Base-by-base conservation (phyloP, 2,797 vertebrate genomes). In the Mus caroli region DNA sequence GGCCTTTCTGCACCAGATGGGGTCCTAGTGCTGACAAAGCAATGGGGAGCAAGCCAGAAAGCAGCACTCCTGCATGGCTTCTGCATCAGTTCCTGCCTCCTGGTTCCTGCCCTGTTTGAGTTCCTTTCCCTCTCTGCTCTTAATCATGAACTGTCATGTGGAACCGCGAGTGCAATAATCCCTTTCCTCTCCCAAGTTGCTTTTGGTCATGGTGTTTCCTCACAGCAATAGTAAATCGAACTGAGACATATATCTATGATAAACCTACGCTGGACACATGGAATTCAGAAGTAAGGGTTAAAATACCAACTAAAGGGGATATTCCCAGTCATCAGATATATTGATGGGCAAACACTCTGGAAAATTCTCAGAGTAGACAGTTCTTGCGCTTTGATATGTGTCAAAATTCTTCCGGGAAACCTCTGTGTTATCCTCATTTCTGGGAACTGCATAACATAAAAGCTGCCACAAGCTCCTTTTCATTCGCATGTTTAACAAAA, bases 341-440 rank as follows among this genome's bases (percentile, higher is more conserved):
- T 78, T 94, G 91, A 84, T 96, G 71, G 94, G 67, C 11, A 71
- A 78, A 90, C 75, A 54, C 15, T 50, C 8, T 79, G 24, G 4
- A 71, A 50, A 92, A 73, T 87, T 95, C 88, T 94, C 71, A 84
- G 22, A 17, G 3, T 46, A 14, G 69, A 64, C 19, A 3, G 77
- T 79, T 95, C 22, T 40, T 50, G 0, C 11, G 50, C 43, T 96
- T 80, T 67, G 73, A 91, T 92, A 50, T 94, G 90, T 95, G 71
- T 94, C 58, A 90, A 89, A 92, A 82, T 17, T 94, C 69, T 95
- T 94, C 73, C 77, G 13, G 31, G 43, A 94, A 54, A 60, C 28
- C 69, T 92, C 69, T 88, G 50, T 56, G 95, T 77, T 80, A 17
- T 56, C 60, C n/a, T 94, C 80, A 22, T 93, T 95, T 92, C 78